These are phyloP conservation scores for Epizoanthus illoricatus DNA, from an alignment of 92 coral and sea anemone species.

Conservation along the genomic window DNA sequence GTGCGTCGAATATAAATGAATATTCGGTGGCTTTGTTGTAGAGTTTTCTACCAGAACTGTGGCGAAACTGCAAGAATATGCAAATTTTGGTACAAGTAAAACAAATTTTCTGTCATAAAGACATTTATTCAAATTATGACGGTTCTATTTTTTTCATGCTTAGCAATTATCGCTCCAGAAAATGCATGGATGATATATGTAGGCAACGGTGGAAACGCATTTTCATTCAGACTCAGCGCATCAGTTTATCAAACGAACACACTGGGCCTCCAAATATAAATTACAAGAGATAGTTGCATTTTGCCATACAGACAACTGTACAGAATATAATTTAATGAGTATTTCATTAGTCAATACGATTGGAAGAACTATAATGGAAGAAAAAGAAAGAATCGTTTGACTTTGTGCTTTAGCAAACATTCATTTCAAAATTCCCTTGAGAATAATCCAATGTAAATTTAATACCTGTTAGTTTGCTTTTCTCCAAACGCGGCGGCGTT, in stretches of 20 bases:
- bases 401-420: conserved; percentile 41
- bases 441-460: conserved; percentile 33
- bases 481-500: conserved; percentile 23
- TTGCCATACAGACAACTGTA: background rate
- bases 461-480: conserved; percentile 15
- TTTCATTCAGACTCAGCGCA: too few relatives aligned
- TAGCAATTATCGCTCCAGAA: background rate
- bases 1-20: conserved; percentile 22
- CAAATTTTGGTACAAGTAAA: conserved; percentile 35
- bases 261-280: conserved; percentile 19
- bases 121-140: conserved; percentile 13
- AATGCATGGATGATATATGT: background rate
- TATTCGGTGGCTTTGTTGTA: conserved; percentile 33
- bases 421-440: conserved; percentile 42
- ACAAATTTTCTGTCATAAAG: conserved; percentile 40
- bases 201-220: too few relatives aligned
- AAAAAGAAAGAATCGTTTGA: conserved; percentile 22
- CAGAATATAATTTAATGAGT: conserved; percentile 33
- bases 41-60: conserved; percentile 24
- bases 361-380: conserved; percentile 15
- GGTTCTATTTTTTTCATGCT: background rate
- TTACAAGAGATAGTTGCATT: conserved; percentile 2
- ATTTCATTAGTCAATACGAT: conserved; percentile 38
- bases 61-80: conserved; percentile 31
- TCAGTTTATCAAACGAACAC: background rate